Evolutionary conservation across 2,797 vertebrate species (phyloP), one percentile per base, ranked within the genome.

Genomic region (Protonibea diacanthus): DNA sequence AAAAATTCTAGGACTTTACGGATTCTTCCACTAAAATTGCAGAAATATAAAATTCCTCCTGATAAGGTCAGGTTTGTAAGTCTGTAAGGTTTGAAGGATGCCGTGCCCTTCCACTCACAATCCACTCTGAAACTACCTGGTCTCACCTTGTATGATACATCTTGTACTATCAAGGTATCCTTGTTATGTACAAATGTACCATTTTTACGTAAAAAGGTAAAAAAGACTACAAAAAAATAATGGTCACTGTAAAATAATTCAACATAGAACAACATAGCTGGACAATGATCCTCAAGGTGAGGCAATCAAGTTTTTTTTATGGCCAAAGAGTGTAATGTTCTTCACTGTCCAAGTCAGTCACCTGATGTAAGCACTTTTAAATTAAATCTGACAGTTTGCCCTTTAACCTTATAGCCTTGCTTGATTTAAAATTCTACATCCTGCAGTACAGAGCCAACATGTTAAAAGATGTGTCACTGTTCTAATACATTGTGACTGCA

Each of bases 401-500:
- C 29, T 77, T 69, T 33, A 64, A 66, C 64, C 49, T 68, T 21
- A 55, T 48, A 70, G 10, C 33, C 29, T 13, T 18, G 8, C 78
- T 66, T 74, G 57, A 82, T 66, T 81, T 79, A 17, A 58, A 63
- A 60, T 79, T 56, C 4, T 13, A n/a, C 23, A 61, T 58, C 25
- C 25, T 72, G 67, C 55, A 51, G 23, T 66, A 47, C 20, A 69
- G 61, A 65, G 48, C 59, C 51, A 66, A 55, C 47, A 63, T 27
- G 2, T 57, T 73, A 20, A 74, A 78, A 74, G 42, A 87, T 75
- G n/a, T 70, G 71, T 56, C 48, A 53, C 56, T 69, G 21, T 33
- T 55, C 67, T 72, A 57, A 86, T 59, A 55, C 59, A 64, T 65
- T 76, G 6, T 74, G 83, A 84, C 68, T 72, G 49, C 23, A 14